Percentiles rank a stretch among this genome's conserved stretches.
phyloP scores from a whole-genome alignment of 1,140 invertebrate genomes.

The Halesus radiatus region DNA sequence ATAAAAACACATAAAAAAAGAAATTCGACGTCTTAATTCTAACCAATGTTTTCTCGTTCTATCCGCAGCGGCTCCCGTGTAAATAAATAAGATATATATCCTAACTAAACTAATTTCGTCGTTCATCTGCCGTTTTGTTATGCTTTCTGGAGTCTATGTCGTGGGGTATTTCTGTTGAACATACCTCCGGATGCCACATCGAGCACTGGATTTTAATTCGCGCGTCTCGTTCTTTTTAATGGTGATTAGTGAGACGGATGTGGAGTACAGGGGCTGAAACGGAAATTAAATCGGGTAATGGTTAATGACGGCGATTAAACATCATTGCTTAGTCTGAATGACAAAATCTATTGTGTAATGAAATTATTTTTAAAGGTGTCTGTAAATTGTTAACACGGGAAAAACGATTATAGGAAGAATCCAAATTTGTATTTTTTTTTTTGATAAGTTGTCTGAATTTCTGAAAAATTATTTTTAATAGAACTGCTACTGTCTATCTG shows the following conservation, averaged over 20 bases:
- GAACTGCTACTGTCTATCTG: too few species aligned
- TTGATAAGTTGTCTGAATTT: too few species aligned
- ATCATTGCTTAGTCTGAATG: too few species aligned
- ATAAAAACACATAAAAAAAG: conserved; percentile 30
- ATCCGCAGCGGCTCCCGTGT: conserved; percentile 27
- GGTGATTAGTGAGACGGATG: not conserved
- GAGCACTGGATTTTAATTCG: not conserved
- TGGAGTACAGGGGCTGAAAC: not conserved
- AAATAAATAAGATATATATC: conserved; percentile 50
- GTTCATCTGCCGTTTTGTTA: conserved; percentile 50
- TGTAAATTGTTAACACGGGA: too few species aligned
- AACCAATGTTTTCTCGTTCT: conserved; percentile 33
- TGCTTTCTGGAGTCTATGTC: not conserved
- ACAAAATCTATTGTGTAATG: too few species aligned
- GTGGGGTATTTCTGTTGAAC: not conserved
- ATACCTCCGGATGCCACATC: not conserved
- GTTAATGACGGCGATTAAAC: not conserved
- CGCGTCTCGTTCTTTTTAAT: not conserved
- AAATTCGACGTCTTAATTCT: conserved; percentile 40
- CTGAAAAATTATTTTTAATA: too few species aligned
- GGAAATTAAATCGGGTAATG: not conserved
- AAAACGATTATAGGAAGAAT: too few species aligned
- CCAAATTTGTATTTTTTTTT: too few species aligned
- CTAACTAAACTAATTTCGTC: conserved; percentile 52
- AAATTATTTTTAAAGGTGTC: too few species aligned